Evolutionary conservation across 2,113 vertebrate genomes (phyloP), one percentile per base, ranked within the genome.

Genomic region (Ginglymostoma cirratum): DNA sequence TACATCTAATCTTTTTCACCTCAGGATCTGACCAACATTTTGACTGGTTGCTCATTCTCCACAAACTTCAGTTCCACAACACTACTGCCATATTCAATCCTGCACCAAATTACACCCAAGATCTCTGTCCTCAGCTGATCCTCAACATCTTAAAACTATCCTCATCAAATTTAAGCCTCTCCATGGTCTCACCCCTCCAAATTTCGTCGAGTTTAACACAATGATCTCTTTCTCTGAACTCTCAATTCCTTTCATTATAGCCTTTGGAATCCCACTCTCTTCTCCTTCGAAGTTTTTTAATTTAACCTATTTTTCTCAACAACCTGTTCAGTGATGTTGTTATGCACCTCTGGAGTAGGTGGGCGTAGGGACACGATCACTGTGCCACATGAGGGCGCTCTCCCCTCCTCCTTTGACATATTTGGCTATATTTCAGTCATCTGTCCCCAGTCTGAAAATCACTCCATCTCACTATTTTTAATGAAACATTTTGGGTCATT

Each of bases 41-140:
- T 87, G 85, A 52, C 5, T 27, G 67, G 52, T 55, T 52, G 45
- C 24, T 48, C 45, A 87, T 52, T 87, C 85, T 52, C 38, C 80
- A 83, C 38, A 83, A 83, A 23, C n/a, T 5, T 52, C 45, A 87
- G 45, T 24, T 30, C 24, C 45, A 27, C 42, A 45, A 83, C 55
- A 3, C 55, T 52, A 55, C n/a, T 24, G 48, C 48, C 80, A 76
- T 45, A 96, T 1, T 97, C 97, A 97, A 96, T 98, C 97, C 96
- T 96, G 96, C 96, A 78, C 96, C 96, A 87, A 87, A 87, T 52
- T 48, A 2, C 24, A 12, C 17, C 24, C 85, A 87, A 2, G 6
- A 87, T 2, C 45, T 42, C 85, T 10, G 85, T 52, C 85, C 10
- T 87, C 45, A 87, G 42, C 72, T 76, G 72, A 8, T 76, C 72